phyloP scores from a whole-genome alignment of 2,113 vertebrate genomes.

The Sminthopsis crassicaudata region DNA sequence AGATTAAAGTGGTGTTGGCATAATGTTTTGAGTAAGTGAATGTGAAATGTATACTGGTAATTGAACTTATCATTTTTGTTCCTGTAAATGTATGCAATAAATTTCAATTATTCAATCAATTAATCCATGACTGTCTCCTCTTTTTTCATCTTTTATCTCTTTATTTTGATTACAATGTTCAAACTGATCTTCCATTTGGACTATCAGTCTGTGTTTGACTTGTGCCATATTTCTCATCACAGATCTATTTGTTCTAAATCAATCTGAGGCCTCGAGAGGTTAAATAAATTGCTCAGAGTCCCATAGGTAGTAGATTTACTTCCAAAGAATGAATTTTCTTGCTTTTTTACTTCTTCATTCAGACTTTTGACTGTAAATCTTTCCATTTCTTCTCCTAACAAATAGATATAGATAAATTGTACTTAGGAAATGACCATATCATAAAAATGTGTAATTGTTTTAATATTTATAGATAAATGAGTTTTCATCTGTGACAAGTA shows the following conservation, averaged over 20 bases:
- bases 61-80: not conserved
- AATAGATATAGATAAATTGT: not conserved
- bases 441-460: not conserved
- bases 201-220: not conserved
- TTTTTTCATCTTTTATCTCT: not conserved
- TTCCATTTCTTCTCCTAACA: not conserved
- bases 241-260: not conserved
- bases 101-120: not conserved
- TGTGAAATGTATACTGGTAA: not conserved
- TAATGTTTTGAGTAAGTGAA: not conserved
- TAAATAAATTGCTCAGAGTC: not conserved
- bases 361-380: not conserved
- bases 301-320: not conserved
- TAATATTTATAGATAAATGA: not conserved
- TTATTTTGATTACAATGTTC: not conserved
- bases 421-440: not conserved
- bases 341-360: not conserved
- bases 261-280: not conserved
- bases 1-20: not conserved
- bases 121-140: not conserved
- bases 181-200: not conserved
- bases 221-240: not conserved
- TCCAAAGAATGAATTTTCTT: not conserved
- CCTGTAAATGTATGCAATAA: conserved; percentile 1
- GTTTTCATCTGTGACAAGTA: not conserved